Evolutionary conservation across 1,140 invertebrate species (phyloP), one percentile per base, ranked within the genome.

Genomic region (Drosophila bipectinata): DNA sequence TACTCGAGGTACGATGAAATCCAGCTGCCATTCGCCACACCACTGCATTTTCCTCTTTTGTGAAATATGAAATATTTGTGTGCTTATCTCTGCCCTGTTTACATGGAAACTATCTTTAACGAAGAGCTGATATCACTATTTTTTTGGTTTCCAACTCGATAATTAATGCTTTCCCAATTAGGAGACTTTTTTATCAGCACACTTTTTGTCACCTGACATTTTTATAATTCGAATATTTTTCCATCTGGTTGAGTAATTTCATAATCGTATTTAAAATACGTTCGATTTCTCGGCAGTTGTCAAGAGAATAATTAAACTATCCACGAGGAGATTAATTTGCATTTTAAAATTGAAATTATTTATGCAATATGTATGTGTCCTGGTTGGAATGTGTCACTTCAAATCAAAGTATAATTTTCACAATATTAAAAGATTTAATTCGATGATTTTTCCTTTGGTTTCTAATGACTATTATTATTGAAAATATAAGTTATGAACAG

Each of bases 121-220:
- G 15, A 24, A 30, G 52, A 58, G 58, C 55, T 74, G 72, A 71
- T 71, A 66, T 41, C 63, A 61, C 21, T 28, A 21, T n/a, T 41
- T 64, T 63, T 52, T 41, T 32, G 12, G 30, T 56, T 63, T 52
- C 59, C 60, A 45, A 18, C 45, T 51, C 51, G 69, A 55, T 62
- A 73, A 72, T 14, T 73, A 49, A 37, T 73, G 59, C 49, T 60
- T 39, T 28, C 34, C 57, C 39, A 54, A 73, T 62, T 68, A 56
- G 56, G 30, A 54, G 49, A 18, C 37, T 18, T 52, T 73, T 57
- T 64, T 63, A 45, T 64, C 24, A 39, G 26, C 2, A 18, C 6
- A 12, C 30, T 63, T 7, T 30, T 18, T 21, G 47, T 48, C 58
- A 55, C 52, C 45, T 73, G 58, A 74, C 10, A 12, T 44, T 12